Conservation (phyloP, 2,797 vertebrate species). For the Scolopax bukidnonensis region DNA sequence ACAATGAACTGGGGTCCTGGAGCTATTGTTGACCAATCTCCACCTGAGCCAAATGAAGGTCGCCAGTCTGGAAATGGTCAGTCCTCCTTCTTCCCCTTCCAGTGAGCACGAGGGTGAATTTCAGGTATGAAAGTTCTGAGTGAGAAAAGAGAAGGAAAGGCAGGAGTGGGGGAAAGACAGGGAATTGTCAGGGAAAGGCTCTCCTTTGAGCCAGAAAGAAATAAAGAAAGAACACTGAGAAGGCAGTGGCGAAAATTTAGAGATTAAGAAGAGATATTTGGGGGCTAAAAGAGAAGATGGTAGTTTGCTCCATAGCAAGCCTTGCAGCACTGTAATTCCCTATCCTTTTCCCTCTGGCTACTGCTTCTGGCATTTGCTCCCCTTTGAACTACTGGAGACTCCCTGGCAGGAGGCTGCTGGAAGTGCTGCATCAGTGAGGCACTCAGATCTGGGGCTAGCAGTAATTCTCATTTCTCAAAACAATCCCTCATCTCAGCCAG, state of each 20-base stretch:
- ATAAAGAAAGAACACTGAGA: not conserved
- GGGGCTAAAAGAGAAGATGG: not conserved
- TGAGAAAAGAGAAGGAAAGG: not conserved
- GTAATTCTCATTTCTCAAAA: not conserved
- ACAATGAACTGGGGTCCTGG: not conserved
- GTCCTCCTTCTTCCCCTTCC: not conserved
- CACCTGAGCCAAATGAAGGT: not conserved
- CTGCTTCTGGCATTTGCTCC: not conserved
- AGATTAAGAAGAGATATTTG: not conserved
- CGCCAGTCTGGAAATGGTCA: not conserved
- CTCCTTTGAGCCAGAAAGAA: not conserved
- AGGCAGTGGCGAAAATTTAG: not conserved
- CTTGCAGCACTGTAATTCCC: not conserved
- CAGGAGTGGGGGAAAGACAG: fast-evolving
- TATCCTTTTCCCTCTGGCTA: not conserved
- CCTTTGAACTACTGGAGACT: not conserved
- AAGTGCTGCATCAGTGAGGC: not conserved
- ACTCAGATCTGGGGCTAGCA: not conserved
- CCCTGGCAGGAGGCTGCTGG: not conserved
- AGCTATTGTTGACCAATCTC: not conserved
- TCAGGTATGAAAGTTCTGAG: not conserved
- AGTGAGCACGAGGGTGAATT: not conserved
- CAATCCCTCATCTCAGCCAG: not conserved
- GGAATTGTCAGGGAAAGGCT: not conserved
- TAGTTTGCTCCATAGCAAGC: not conserved